Evolutionary conservation across 2,797 vertebrate genomes (phyloP).

Genomic region (Chromis chromis): DNA sequence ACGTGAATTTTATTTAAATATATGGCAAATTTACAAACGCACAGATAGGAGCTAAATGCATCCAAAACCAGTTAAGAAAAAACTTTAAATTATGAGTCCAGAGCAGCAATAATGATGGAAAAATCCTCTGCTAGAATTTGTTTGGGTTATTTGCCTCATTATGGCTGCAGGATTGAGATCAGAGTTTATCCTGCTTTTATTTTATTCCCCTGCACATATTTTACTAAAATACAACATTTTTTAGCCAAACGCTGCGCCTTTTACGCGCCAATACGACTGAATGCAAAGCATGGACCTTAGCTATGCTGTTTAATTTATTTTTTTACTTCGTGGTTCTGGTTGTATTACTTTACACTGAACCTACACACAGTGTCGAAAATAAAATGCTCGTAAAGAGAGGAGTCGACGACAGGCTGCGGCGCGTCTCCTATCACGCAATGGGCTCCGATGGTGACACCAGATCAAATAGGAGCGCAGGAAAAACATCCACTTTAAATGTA

Average conservation of each 20-base stretch:
- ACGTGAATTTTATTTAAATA: constrained; percentile 52
- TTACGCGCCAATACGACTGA: constrained; percentile 18
- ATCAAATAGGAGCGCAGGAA: constrained; percentile 61
- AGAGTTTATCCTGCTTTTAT: constrained; percentile 6
- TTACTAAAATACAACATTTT: background rate
- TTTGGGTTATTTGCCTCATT: constrained; percentile 44
- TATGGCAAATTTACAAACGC: constrained; percentile 31
- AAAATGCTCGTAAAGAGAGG: constrained; percentile 56
- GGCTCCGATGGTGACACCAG: constrained; percentile 41
- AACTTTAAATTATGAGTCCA: constrained; percentile 11
- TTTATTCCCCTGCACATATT: constrained; percentile 37
- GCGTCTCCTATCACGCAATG: constrained; percentile 28
- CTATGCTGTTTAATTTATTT: constrained; percentile 39
- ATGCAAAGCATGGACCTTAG: constrained; percentile 27
- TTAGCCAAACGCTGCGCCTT: constrained; percentile 21
- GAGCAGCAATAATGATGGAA: constrained; percentile 18
- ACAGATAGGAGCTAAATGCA: constrained; percentile 26
- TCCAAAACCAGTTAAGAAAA: constrained; percentile 16
- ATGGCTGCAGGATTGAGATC: constrained; percentile 21
- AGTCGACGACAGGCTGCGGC: constrained; percentile 59
- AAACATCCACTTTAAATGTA: constrained; percentile 75
- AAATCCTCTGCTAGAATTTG: constrained; percentile 12
- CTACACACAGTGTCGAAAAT: constrained; percentile 36
- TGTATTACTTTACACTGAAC: constrained; percentile 53
- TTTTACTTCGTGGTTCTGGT: constrained; percentile 38